Base-by-base conservation (phyloP, 1,140 invertebrate genomes). In the Idris sp. region DNA sequence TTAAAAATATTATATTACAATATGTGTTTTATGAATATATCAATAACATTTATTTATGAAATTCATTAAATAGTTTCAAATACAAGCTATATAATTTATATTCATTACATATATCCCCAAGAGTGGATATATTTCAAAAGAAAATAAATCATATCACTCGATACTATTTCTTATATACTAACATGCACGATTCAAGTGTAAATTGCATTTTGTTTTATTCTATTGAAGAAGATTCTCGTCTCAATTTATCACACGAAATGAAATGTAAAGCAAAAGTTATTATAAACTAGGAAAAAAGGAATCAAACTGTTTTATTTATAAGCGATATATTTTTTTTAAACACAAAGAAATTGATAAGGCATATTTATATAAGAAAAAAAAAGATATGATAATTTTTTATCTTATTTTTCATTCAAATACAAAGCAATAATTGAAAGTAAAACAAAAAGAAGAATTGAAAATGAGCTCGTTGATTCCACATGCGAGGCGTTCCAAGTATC, bases 401-500 rank as follows among this genome's bases (percentile, higher is more conserved):
- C n/a, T n/a, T n/a, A n/a, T n/a, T n/a, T n/a, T n/a, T n/a, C n/a
- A n/a, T n/a, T n/a, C n/a, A 30, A 30, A 41, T 54, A 15, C 28
- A 18, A 2, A 54, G 9, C 6, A n/a, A n/a, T 19, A 18, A 2
- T 28, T 33, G 9, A 38, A 44, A 58, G 25, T 22, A 36, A 53
- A 14, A 19, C 15, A 2, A 6, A 15, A 36, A 46, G 31, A 11
- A 15, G 2, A 9, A 5, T 8, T 30, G 10, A 11, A 44, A 28
- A 13, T 40, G 30, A 46, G 5, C n/a, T n/a, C 8, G 13, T 48
- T 54, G 9, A 56, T 65, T 73, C 38, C 59, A 65, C 53, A 73
- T 65, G 59, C 83, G 82, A 67, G 83, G 84, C 84, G 75, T 69
- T 78, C 46, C 10, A 33, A 74, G 28, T 71, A 76, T 72, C 59